Conservation (phyloP, 2,113 vertebrate genomes). For the Daboia siamensis region DNA sequence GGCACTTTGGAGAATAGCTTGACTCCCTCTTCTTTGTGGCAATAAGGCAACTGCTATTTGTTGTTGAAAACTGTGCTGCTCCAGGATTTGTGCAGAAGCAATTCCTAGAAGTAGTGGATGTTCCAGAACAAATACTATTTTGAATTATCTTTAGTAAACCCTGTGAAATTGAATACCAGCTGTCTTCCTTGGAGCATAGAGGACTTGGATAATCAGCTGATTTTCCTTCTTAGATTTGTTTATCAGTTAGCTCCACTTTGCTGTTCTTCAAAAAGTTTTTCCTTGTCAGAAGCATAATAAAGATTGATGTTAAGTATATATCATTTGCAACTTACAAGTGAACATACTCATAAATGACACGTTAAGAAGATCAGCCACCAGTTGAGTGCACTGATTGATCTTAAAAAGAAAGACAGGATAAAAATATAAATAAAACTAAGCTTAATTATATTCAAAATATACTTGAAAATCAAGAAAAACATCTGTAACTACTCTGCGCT, state of each 20-base stretch:
- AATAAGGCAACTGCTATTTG: not conserved
- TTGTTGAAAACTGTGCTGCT: not conserved
- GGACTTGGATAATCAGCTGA: not conserved
- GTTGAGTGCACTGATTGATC: not conserved
- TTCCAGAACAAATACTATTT: not conserved
- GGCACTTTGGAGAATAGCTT: too few species aligned
- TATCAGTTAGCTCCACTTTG: not conserved
- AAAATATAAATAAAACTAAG: not conserved
- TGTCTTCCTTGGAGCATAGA: not conserved
- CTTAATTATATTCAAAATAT: not conserved
- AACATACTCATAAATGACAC: not conserved
- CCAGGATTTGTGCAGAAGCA: not conserved
- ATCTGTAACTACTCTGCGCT: not conserved
- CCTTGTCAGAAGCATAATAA: not conserved
- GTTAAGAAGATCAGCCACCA: conserved; percentile 6
- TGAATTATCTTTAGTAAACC: not conserved
- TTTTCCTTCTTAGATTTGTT: not conserved
- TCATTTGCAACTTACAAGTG: not conserved
- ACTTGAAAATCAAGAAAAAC: not conserved
- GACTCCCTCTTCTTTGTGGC: not conserved
- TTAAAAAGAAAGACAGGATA: not conserved
- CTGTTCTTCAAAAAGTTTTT: not conserved
- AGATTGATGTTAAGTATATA: not conserved
- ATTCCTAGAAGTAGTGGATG: not conserved
- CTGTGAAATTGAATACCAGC: not conserved